Conservation (phyloP, 1,140 invertebrate genomes). For the Drosophila fuyamai region DNA sequence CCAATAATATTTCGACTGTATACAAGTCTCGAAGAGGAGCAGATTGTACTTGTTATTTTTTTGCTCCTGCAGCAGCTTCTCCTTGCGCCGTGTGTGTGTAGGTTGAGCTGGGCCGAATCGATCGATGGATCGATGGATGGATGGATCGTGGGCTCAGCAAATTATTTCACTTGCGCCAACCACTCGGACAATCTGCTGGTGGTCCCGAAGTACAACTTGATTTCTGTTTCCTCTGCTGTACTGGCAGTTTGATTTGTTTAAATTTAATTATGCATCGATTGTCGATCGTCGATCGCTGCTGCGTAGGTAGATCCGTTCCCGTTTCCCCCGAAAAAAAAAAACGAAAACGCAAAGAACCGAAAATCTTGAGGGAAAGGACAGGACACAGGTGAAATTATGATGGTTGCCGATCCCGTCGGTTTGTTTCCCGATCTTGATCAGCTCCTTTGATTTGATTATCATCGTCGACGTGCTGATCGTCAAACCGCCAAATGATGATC, state of each 20-base stretch:
- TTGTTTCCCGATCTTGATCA: slow-evolving; percentile 38
- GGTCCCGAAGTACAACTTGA: slow-evolving; percentile 80
- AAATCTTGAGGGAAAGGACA: slow-evolving; percentile 22
- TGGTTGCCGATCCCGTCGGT: slow-evolving; percentile 44
- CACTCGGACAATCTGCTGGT: slow-evolving; percentile 49
- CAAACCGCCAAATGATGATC: slow-evolving; percentile 79
- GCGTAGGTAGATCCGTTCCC: slow-evolving; percentile 54
- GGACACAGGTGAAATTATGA: slow-evolving; percentile 68
- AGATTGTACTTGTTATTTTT: slow-evolving; percentile 51
- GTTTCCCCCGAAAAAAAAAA: slow-evolving; percentile 14
- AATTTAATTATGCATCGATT: slow-evolving; percentile 83
- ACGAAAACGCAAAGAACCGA: not conserved
- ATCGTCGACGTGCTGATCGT: slow-evolving; percentile 68
- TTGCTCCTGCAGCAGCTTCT: slow-evolving; percentile 22
- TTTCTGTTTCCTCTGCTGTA: slow-evolving; percentile 77
- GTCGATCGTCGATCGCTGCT: slow-evolving; percentile 53
- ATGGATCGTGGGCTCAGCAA: slow-evolving; percentile 57
- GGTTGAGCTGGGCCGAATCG: slow-evolving; percentile 44
- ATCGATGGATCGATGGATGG: slow-evolving; percentile 12
- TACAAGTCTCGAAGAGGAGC: slow-evolving; percentile 2
- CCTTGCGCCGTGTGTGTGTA: slow-evolving; percentile 44
- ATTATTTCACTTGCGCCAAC: slow-evolving; percentile 73
- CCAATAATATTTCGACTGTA: no score
- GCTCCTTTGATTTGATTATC: slow-evolving; percentile 77
- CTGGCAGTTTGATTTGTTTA: slow-evolving; percentile 83